Conservation (phyloP, 2,113 vertebrate genomes). For the Climacteris rufus region DNA sequence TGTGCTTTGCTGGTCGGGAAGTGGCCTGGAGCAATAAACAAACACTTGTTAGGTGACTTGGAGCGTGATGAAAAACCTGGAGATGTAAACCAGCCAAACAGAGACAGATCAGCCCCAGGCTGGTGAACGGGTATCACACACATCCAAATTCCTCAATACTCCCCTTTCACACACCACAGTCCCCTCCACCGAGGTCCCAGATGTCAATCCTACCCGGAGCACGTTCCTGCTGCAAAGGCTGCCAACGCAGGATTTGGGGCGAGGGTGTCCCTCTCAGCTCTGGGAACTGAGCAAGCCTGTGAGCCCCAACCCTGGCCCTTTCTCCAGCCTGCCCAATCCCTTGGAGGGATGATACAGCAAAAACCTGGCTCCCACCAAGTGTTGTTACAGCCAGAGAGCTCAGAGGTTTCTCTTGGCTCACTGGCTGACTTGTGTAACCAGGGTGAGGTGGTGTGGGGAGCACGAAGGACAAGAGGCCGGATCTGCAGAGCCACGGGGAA, state of each 20-base stretch:
- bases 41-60: neutral
- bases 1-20: neutral
- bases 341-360: neutral
- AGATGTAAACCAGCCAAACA: neutral
- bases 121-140: neutral
- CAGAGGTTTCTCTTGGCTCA: constrained; percentile 29
- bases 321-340: neutral
- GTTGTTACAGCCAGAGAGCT: neutral
- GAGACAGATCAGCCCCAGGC: neutral
- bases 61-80: neutral
- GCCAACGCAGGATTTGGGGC: neutral
- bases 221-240: neutral
- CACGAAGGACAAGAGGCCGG: neutral
- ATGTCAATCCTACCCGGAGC: neutral
- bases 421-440: constrained; percentile 25
- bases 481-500: neutral
- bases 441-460: constrained; percentile 36
- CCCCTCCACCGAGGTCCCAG: neutral
- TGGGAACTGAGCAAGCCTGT: neutral
- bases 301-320: neutral
- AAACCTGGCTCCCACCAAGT: neutral
- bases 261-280: neutral
- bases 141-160: fast-evolving
- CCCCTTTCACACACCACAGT: neutral
- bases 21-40: constrained; percentile 20